Conservation (phyloP, 2,113 vertebrate genomes). For the Gallinago paraguaiae region DNA sequence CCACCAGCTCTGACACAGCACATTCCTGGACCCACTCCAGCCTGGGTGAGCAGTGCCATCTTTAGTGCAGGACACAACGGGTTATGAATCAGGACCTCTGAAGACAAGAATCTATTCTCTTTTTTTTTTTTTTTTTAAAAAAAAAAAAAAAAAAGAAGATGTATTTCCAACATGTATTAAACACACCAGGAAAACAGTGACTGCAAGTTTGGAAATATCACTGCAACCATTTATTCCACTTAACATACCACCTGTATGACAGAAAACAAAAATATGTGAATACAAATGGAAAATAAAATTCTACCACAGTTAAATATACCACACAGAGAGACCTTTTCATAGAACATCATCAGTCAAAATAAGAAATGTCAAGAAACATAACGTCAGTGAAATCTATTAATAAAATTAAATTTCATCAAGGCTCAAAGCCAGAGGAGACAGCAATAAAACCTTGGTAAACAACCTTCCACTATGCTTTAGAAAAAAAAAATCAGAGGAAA, state of each 20-base stretch:
- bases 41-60: neutral
- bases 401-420: conserved; percentile 15
- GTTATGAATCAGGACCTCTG: conserved; percentile 51
- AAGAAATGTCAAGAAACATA: conserved; percentile 51
- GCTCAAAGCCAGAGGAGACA: neutral
- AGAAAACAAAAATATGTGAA: conserved; percentile 27
- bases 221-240: conserved; percentile 16
- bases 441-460: conserved; percentile 40
- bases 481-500: neutral
- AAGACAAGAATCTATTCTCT: conserved; percentile 41
- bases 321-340: conserved; percentile 41
- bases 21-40: conserved; percentile 48
- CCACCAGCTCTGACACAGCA: conserved; percentile 60
- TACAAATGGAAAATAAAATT: conserved; percentile 39
- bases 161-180: conserved; percentile 10
- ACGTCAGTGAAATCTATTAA: conserved; percentile 25
- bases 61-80: conserved; percentile 44
- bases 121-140: neutral
- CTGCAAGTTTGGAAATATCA: conserved; percentile 36
- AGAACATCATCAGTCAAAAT: conserved; percentile 10
- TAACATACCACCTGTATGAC: conserved; percentile 14
- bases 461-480: neutral
- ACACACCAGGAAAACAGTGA: conserved; percentile 4
- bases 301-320: conserved; percentile 3
- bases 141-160: neutral